These are phyloP conservation scores for Tetrao urogallus DNA, from an alignment of 2,113 vertebrate genomes.

Conservation along the genomic window DNA sequence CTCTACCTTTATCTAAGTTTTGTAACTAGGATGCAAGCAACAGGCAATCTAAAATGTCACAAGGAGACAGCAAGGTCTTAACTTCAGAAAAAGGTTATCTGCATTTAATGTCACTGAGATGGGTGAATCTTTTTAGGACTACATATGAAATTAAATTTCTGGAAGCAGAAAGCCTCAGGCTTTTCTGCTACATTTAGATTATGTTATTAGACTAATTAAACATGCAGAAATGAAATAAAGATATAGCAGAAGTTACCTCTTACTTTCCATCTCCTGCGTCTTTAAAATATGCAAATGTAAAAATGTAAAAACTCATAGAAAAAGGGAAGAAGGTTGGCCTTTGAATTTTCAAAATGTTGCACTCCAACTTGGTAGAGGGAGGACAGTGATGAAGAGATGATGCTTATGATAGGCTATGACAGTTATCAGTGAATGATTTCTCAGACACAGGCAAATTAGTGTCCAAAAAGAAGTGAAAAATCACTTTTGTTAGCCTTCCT, in stretches of 20 bases:
- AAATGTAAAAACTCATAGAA: not conserved
- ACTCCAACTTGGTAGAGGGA: not conserved
- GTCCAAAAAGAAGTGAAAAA: not conserved
- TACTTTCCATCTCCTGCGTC: not conserved
- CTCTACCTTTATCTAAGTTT: not conserved
- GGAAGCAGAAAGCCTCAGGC: not conserved
- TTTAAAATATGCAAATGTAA: not conserved
- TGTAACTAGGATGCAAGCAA: not conserved
- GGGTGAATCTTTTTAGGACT: not conserved
- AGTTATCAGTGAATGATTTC: not conserved
- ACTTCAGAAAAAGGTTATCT: not conserved
- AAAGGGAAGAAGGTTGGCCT: not conserved
- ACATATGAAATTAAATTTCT: slow-evolving; percentile 21
- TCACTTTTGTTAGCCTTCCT: not conserved
- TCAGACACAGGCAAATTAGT: not conserved
- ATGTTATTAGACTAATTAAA: not conserved
- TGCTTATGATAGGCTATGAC: not conserved
- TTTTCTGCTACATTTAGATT: not conserved
- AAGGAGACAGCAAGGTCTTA: not conserved
- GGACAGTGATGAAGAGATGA: not conserved
- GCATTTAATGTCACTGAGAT: slow-evolving; percentile 1
- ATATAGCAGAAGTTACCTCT: not conserved
- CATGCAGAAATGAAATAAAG: not conserved
- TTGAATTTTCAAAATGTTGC: not conserved
- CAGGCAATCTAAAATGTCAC: not conserved